Conservation (phyloP, 2,888 invertebrate species). For the Andrena praecox region DNA sequence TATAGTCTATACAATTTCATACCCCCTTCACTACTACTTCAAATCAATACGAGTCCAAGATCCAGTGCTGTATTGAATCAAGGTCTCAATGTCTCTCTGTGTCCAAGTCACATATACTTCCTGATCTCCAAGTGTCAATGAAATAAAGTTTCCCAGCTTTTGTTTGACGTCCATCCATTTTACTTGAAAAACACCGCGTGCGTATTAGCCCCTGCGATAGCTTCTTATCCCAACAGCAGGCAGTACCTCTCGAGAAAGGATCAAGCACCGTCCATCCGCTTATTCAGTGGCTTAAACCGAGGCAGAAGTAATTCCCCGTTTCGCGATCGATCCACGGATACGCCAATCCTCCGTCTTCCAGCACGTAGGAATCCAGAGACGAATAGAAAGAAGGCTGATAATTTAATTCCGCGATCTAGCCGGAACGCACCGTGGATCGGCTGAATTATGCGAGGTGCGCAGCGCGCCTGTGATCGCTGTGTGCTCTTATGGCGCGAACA, state of each 20-base stretch:
- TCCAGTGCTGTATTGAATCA: too few species aligned
- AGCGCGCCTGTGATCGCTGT: slow-evolving; percentile 2
- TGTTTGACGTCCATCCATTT: background rate
- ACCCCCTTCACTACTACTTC: too few species aligned
- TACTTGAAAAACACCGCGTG: background rate
- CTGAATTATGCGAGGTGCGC: slow-evolving; percentile 25
- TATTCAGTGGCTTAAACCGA: slow-evolving; percentile 17
- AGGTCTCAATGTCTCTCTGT: too few species aligned
- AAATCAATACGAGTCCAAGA: too few species aligned
- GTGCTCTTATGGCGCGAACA: slow-evolving; percentile 38
- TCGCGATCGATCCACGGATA: slow-evolving; percentile 19
- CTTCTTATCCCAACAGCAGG: background rate
- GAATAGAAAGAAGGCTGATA: background rate
- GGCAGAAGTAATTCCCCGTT: slow-evolving; percentile 28
- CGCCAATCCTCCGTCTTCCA: background rate
- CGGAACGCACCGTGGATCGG: background rate
- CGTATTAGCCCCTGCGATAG: background rate
- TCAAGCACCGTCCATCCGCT: background rate
- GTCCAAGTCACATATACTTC: too few species aligned
- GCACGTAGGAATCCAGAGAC: background rate
- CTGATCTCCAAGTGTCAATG: too few species aligned
- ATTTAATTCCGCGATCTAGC: slow-evolving; percentile 23
- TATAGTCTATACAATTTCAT: too few species aligned
- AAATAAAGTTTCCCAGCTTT: too few species aligned
- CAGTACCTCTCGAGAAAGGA: background rate